Conservation (phyloP, 2,113 vertebrate genomes). For the Amphilophus citrinellus region DNA sequence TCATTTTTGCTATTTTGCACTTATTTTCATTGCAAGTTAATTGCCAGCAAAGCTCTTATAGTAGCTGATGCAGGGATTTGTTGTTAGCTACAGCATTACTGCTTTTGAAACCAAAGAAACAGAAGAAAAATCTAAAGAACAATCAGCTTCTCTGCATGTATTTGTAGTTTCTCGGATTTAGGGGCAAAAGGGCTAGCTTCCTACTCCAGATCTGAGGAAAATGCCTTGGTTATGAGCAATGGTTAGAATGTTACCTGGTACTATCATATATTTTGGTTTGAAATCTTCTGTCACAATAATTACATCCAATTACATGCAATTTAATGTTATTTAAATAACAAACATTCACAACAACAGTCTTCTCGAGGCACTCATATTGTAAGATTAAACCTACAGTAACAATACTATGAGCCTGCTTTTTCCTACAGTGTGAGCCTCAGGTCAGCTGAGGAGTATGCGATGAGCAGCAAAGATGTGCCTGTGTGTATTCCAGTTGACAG, state of each 20-base stretch:
- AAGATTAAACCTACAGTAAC: neutral
- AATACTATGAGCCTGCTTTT: neutral
- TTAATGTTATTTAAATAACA: neutral
- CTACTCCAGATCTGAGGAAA: neutral
- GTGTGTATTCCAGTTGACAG: conserved; percentile 46
- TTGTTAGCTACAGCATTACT: conserved; percentile 10
- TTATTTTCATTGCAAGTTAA: conserved; percentile 29
- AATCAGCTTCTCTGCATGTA: neutral
- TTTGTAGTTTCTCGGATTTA: neutral
- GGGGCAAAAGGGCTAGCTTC: neutral
- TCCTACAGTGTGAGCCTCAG: conserved; percentile 4
- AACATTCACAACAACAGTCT: neutral
- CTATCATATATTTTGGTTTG: neutral
- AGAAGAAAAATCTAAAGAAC: neutral
- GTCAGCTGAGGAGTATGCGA: conserved; percentile 24
- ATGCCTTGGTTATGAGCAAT: neutral
- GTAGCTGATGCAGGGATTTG: conserved; percentile 17
- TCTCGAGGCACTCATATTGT: neutral
- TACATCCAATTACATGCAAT: neutral
- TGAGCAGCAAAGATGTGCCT: conserved; percentile 1
- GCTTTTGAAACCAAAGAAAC: conserved; percentile 14
- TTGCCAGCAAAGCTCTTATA: neutral
- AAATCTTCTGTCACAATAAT: neutral
- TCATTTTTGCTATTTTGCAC: conserved; percentile 40
- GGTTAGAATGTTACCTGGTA: neutral